A percentile compares a stretch with the other conserved stretches of the same genome.
Evolutionary conservation across 2,888 invertebrate genomes (phyloP).

Genomic region (Thelaira solivaga): DNA sequence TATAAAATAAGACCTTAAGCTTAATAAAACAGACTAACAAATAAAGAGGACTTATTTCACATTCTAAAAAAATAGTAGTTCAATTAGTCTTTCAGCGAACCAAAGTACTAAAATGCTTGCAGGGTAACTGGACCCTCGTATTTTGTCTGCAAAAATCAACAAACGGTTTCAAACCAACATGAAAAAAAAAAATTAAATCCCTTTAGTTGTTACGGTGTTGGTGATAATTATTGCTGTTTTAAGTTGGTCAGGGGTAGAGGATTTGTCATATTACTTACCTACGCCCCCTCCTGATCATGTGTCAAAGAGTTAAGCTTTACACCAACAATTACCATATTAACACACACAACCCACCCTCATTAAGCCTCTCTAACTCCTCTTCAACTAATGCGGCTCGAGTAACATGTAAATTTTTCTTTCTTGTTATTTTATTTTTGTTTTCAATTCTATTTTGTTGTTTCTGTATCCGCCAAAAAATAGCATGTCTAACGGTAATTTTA

Average conservation of each 20-base stretch:
- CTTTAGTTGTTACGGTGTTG: too few species aligned
- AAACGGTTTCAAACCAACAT: too few species aligned
- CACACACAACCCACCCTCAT: conserved; percentile 22
- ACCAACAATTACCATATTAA: conserved; percentile 60
- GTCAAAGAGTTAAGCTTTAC: conserved; percentile 61
- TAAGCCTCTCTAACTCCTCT: neutral
- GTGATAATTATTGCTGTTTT: conserved; percentile 27
- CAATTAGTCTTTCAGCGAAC: too few species aligned
- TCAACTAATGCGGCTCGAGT: neutral
- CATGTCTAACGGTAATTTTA: conserved; percentile 67
- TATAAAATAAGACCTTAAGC: too few species aligned
- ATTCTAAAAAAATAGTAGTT: too few species aligned
- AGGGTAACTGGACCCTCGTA: too few species aligned
- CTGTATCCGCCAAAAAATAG: conserved; percentile 65
- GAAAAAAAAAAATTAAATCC: too few species aligned
- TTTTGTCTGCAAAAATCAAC: too few species aligned
- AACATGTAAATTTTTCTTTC: conserved; percentile 49
- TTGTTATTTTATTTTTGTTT: conserved; percentile 17
- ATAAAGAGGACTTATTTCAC: too few species aligned
- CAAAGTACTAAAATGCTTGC: too few species aligned
- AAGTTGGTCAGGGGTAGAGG: neutral
- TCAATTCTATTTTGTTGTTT: too few species aligned
- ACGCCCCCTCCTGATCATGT: conserved; percentile 41
- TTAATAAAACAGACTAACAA: too few species aligned
- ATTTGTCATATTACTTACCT: conserved; percentile 34